Conservation (phyloP, 1,140 invertebrate genomes). For the Himalopsyche phryganea region DNA sequence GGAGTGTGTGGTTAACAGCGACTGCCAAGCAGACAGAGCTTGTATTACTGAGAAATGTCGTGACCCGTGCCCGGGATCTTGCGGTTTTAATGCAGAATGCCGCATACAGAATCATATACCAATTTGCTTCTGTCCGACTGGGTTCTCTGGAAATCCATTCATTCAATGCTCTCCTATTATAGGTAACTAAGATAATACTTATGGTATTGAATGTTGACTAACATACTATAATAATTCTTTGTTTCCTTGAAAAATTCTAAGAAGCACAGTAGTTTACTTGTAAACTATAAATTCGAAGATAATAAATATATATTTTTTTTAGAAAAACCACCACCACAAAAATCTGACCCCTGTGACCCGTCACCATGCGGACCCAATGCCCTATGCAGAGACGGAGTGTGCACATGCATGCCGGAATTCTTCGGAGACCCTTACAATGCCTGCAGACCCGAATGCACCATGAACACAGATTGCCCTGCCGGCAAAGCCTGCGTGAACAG, state of each 20-base stretch:
- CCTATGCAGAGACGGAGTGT: slow-evolving; percentile 60
- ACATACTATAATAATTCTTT: too few species aligned
- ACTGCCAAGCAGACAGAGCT: slow-evolving; percentile 71
- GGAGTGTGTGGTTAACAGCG: slow-evolving; percentile 58
- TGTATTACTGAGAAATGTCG: slow-evolving; percentile 76
- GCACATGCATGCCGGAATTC: slow-evolving; percentile 59
- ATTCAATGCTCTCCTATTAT: slow-evolving; percentile 51
- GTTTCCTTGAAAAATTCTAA: too few species aligned
- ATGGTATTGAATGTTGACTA: too few species aligned
- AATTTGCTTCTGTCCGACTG: slow-evolving; percentile 67
- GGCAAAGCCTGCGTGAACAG: slow-evolving; percentile 68
- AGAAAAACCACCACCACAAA: slow-evolving; percentile 48
- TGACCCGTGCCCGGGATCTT: slow-evolving; percentile 78
- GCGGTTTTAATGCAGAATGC: slow-evolving; percentile 73
- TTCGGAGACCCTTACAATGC: slow-evolving; percentile 61
- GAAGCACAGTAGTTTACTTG: too few species aligned
- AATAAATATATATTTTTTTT: too few species aligned
- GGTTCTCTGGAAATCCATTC: slow-evolving; percentile 73
- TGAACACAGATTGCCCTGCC: slow-evolving; percentile 62
- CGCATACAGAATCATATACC: slow-evolving; percentile 74
- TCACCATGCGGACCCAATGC: slow-evolving; percentile 74
- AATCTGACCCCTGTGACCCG: slow-evolving; percentile 62
- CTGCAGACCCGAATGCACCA: slow-evolving; percentile 63
- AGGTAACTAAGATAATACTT: slow-evolving; percentile 42
- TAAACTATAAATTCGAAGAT: too few species aligned